A percentile compares a stretch with the other conserved stretches of the same genome.
Conservation (phyloP, 2,113 vertebrate genomes). For the Zootoca vivipara region DNA sequence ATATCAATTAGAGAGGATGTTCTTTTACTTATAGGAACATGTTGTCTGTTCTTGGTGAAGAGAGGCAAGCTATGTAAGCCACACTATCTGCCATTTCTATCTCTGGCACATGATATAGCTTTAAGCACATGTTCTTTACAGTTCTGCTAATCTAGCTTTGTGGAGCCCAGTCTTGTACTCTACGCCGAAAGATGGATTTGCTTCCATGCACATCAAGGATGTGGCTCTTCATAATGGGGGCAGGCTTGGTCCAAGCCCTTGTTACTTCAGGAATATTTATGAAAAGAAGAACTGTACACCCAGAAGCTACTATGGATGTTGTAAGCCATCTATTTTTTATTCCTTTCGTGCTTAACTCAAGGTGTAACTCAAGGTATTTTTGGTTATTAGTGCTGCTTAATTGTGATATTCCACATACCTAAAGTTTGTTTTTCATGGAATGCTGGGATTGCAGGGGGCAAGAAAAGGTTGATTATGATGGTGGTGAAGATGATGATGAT, state of each 20-base stretch:
- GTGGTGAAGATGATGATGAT: too few species aligned
- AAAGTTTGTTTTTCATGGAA: neutral
- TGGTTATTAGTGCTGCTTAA: too few species aligned
- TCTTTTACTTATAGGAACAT: neutral
- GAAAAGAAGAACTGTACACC: conserved; percentile 44
- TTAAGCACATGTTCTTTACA: neutral
- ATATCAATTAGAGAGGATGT: neutral
- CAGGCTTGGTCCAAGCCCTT: conserved; percentile 1
- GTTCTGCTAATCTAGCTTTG: neutral
- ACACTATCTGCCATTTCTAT: neutral
- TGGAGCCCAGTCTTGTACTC: neutral
- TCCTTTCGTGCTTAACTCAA: neutral
- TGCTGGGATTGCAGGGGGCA: too few species aligned
- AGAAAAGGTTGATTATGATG: too few species aligned
- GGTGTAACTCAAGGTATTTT: neutral
- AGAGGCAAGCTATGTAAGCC: neutral
- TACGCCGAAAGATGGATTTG: neutral
- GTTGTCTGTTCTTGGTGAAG: neutral
- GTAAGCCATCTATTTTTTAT: conserved; percentile 57
- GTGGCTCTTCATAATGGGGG: conserved; percentile 25
- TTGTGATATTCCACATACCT: neutral
- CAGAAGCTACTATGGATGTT: conserved; percentile 72
- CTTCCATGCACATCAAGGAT: conserved; percentile 25
- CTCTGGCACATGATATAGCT: neutral
- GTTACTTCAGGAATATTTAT: neutral